These are phyloP conservation scores for Pachycephala philippinensis DNA, from an alignment of 2,113 vertebrate species.

Conservation along the genomic window DNA sequence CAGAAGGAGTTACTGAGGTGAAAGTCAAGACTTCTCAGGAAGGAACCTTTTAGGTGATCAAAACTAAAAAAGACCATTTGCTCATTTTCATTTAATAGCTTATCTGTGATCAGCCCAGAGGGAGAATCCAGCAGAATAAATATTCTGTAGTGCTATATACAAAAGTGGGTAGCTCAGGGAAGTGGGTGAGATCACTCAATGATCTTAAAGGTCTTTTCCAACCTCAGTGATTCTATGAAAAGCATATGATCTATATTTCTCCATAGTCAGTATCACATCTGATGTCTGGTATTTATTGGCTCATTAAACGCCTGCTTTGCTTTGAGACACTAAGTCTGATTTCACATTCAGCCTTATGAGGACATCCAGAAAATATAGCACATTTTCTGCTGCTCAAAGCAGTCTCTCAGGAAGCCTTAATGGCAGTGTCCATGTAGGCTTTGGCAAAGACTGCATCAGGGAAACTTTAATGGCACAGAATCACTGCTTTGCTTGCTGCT, in stretches of 20 bases:
- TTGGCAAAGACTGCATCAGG: neutral
- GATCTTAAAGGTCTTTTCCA: neutral
- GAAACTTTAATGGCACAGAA: slow-evolving; percentile 6
- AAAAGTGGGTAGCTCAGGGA: neutral
- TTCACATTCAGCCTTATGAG: slow-evolving; percentile 34
- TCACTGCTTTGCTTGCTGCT: neutral
- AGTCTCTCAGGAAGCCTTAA: slow-evolving; percentile 34
- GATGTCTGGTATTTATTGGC: slow-evolving; percentile 13
- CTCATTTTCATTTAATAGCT: neutral
- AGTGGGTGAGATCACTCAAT: neutral
- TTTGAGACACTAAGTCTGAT: slow-evolving; percentile 19
- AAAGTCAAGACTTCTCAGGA: neutral
- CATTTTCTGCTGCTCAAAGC: slow-evolving; percentile 29
- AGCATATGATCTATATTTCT: neutral
- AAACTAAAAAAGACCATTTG: neutral
- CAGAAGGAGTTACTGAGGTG: neutral
- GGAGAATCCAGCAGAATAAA: neutral
- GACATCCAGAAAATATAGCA: neutral
- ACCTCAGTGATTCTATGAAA: neutral
- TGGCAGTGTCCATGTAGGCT: neutral
- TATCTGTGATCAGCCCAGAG: neutral
- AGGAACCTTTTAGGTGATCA: neutral
- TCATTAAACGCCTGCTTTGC: slow-evolving; percentile 5
- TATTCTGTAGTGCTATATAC: neutral
- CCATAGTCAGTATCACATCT: neutral